Percentiles rank a stretch among this genome's conserved stretches.
phyloP scores from a whole-genome alignment of 1,140 invertebrate genomes.

The Zaprionus lachaisei region DNA sequence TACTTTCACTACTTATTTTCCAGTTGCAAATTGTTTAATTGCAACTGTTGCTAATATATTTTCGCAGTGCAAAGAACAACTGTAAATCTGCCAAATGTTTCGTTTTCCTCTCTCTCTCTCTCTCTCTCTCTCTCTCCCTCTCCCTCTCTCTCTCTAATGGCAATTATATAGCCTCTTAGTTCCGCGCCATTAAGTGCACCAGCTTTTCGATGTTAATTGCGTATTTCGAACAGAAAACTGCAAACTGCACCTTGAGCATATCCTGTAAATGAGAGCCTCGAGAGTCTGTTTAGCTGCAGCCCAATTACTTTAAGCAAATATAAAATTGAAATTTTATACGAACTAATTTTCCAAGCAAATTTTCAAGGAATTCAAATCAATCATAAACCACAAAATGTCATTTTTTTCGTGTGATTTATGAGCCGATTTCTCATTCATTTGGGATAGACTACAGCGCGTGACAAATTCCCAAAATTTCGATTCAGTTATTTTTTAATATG shows the following conservation, averaged over 20 bases:
- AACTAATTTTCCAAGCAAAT: background rate
- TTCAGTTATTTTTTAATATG: background rate
- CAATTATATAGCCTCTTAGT: conserved; percentile 37
- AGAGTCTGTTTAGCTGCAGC: background rate
- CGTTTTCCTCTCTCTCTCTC: background rate
- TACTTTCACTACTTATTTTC: background rate
- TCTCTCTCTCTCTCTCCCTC: background rate
- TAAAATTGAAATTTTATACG: background rate
- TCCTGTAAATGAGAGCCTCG: background rate
- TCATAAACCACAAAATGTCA: conserved; percentile 1
- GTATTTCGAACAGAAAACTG: conserved; percentile 26
- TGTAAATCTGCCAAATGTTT: conserved; percentile 31
- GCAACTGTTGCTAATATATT: conserved; percentile 23
- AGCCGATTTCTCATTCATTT: background rate
- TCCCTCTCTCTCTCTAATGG: background rate
- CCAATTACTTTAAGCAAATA: background rate
- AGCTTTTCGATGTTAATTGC: conserved; percentile 67
- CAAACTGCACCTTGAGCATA: conserved; percentile 15
- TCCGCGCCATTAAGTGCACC: conserved; percentile 36
- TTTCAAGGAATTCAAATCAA: background rate
- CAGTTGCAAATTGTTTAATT: conserved; percentile 32
- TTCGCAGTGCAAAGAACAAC: conserved; percentile 23
- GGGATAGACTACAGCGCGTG: background rate
- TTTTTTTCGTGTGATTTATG: background rate
- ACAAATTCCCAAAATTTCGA: background rate